A percentile compares a stretch with the other conserved stretches of the same genome.
These are phyloP conservation scores for Aldabrachelys gigantea DNA, from an alignment of 2,113 vertebrate species.

Conservation along the genomic window DNA sequence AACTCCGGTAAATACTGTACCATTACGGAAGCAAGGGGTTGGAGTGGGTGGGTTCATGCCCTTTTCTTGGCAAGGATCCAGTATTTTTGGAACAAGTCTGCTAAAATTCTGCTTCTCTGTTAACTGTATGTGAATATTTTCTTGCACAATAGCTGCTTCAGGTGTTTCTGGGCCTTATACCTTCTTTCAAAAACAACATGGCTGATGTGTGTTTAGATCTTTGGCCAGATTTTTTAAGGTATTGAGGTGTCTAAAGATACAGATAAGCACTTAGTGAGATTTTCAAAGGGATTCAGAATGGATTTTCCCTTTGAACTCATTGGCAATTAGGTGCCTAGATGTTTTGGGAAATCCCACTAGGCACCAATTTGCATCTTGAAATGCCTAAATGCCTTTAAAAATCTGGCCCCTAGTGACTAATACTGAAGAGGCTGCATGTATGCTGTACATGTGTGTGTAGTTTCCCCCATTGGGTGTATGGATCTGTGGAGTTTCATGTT, in stretches of 20 bases:
- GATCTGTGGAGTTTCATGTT: background rate
- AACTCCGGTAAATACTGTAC: conserved; percentile 78
- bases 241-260: background rate
- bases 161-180: background rate
- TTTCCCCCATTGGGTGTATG: background rate
- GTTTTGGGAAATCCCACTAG: background rate
- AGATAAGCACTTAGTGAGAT: background rate
- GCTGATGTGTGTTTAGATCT: background rate
- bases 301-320: background rate
- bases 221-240: background rate
- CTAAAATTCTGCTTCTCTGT: background rate
- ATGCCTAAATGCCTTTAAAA: background rate
- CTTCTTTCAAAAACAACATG: fast-evolving
- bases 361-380: background rate
- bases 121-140: background rate
- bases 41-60: background rate
- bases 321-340: background rate
- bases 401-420: background rate
- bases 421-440: background rate
- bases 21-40: background rate
- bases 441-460: background rate
- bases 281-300: background rate
- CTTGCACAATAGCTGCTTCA: background rate
- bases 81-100: background rate
- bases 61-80: background rate